phyloP scores from a whole-genome alignment of 2,113 vertebrate genomes.

The Alexandromys fortis region DNA sequence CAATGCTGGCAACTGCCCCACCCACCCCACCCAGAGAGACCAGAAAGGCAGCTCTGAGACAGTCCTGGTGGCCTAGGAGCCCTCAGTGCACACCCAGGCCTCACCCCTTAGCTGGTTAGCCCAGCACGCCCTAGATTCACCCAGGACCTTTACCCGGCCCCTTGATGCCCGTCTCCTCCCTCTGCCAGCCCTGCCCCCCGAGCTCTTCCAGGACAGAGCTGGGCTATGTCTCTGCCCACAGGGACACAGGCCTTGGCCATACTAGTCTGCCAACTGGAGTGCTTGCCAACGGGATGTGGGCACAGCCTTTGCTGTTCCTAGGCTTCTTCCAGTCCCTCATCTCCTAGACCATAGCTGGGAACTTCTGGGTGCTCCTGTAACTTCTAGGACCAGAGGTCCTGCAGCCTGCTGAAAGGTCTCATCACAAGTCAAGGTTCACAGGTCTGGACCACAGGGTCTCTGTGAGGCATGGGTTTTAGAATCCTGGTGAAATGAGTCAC shows the following conservation, averaged over 20 bases:
- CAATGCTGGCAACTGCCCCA: background rate
- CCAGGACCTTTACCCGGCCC: background rate
- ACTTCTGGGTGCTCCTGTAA: too few species aligned
- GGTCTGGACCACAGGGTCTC: too few species aligned
- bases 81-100: constrained; percentile 27
- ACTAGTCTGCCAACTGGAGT: background rate
- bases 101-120: constrained; percentile 4
- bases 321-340: too few species aligned
- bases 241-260: background rate
- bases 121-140: background rate
- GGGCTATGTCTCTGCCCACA: background rate
- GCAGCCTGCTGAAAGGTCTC: background rate
- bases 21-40: constrained; percentile 61
- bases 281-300: background rate
- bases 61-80: background rate
- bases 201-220: background rate
- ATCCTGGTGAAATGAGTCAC: background rate
- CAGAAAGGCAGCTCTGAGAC: constrained; percentile 39
- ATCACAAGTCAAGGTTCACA: too few species aligned
- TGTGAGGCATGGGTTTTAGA: background rate
- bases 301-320: background rate
- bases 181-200: background rate
- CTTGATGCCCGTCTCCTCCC: background rate
- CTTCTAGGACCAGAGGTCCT: background rate
- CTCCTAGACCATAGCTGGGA: too few species aligned